These are phyloP conservation scores for Ancistrus triradiatus DNA, from an alignment of 2,113 vertebrate genomes.

Conservation along the genomic window DNA sequence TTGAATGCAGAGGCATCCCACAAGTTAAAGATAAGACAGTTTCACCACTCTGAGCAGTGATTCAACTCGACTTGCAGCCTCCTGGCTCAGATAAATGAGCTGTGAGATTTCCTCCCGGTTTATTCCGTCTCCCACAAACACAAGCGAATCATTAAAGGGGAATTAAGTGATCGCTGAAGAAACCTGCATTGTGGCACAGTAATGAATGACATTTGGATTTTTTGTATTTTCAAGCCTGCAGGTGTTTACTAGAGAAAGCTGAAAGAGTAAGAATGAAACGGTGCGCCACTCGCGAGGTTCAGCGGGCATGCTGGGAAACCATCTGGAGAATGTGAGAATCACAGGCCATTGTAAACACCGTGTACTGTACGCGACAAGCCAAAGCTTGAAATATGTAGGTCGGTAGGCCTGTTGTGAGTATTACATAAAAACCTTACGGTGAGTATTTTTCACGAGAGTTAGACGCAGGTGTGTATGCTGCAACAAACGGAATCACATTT, in stretches of 20 bases:
- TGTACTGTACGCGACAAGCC: background rate
- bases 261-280: background rate
- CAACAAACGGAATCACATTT: too few species aligned
- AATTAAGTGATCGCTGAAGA: background rate
- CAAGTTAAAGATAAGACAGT: conserved; percentile 18
- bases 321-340: background rate
- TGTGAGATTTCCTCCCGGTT: background rate
- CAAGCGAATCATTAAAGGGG: background rate
- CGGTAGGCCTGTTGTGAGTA: background rate
- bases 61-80: background rate
- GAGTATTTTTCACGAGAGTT: too few species aligned
- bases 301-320: background rate
- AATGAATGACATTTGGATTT: background rate
- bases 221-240: background rate
- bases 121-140: background rate
- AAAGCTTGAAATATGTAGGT: too few species aligned
- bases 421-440: too few species aligned
- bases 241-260: background rate
- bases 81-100: too few species aligned
- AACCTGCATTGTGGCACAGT: background rate
- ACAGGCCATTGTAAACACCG: background rate
- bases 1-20: background rate
- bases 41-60: background rate
- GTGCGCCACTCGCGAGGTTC: background rate
- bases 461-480: too few species aligned